A percentile compares a stretch with the other conserved stretches of the same genome.
phyloP scores from a whole-genome alignment of 2,888 invertebrate species.

The Anthrax anthrax region DNA sequence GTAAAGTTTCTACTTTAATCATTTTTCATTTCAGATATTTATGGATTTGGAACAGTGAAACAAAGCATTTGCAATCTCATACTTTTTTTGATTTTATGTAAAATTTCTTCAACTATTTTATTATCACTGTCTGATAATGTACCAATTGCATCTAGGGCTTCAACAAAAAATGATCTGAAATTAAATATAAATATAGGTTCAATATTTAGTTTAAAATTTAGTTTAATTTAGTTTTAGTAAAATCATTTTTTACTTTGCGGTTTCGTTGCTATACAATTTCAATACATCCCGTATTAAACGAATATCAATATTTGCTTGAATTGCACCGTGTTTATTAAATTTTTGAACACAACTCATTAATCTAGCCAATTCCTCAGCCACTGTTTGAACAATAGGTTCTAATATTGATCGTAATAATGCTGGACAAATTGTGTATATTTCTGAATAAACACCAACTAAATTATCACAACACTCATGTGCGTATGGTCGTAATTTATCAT shows the following conservation, averaged over 20 bases:
- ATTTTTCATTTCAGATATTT: background rate
- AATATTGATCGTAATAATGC: slow-evolving; percentile 58
- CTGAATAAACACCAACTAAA: slow-evolving; percentile 41
- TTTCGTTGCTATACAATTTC: slow-evolving; percentile 46
- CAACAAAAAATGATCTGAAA: slow-evolving; percentile 59
- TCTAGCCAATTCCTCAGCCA: slow-evolving; percentile 82
- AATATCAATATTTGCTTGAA: slow-evolving; percentile 70
- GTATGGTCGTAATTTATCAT: slow-evolving; percentile 73
- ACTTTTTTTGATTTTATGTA: slow-evolving; percentile 45
- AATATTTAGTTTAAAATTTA: background rate
- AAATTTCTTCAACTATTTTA: slow-evolving; percentile 45
- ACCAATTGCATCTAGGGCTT: slow-evolving; percentile 60
- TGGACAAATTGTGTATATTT: slow-evolving; percentile 49
- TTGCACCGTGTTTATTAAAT: slow-evolving; percentile 53
- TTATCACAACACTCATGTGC: slow-evolving; percentile 78
- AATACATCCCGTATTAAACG: slow-evolving; percentile 51
- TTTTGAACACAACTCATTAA: slow-evolving; percentile 65
- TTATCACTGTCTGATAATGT: slow-evolving; percentile 51
- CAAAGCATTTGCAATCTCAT: slow-evolving; percentile 58
- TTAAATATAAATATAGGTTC: slow-evolving; percentile 3
- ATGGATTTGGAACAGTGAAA: slow-evolving; percentile 24
- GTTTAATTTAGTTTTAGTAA: too few relatives aligned
- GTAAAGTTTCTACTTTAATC: too few relatives aligned
- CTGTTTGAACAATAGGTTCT: slow-evolving; percentile 73
- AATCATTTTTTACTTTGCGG: slow-evolving; percentile 48